These are phyloP conservation scores for Caerostris darwini DNA, from an alignment of 1,140 invertebrate genomes.

Conservation along the genomic window DNA sequence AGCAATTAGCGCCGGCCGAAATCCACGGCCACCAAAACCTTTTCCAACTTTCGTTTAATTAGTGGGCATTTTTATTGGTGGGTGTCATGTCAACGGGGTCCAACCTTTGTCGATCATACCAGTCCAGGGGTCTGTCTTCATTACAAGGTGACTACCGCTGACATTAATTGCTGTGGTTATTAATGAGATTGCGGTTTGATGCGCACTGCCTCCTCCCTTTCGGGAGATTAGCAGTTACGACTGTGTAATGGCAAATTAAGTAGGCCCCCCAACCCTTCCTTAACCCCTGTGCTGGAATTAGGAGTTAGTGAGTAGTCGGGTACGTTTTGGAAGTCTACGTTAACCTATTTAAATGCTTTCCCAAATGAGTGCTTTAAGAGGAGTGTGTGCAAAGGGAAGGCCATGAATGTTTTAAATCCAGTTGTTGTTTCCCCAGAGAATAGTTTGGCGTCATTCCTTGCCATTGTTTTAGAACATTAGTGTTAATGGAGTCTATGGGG, in stretches of 20 bases:
- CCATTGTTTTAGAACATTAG: too few relatives aligned
- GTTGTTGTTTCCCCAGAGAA: neutral
- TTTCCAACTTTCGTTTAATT: slow-evolving; percentile 7
- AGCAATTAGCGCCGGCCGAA: neutral
- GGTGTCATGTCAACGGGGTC: neutral
- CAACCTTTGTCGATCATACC: slow-evolving; percentile 13
- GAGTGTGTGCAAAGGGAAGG: neutral
- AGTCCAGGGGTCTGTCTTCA: slow-evolving; percentile 30
- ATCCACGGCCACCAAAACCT: neutral
- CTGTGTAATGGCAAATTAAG: slow-evolving; percentile 50
- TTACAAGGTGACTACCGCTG: slow-evolving; percentile 34
- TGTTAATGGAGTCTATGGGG: too few relatives aligned
- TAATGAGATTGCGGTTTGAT: slow-evolving; percentile 23
- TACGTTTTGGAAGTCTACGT: slow-evolving; percentile 1
- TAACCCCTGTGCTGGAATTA: neutral
- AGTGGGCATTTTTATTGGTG: slow-evolving; percentile 27
- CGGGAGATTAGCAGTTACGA: slow-evolving; percentile 39
- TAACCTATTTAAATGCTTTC: slow-evolving; percentile 11
- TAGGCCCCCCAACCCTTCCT: neutral
- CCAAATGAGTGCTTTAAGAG: neutral
- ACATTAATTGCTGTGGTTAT: slow-evolving; percentile 63
- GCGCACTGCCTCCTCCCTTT: neutral
- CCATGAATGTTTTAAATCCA: neutral
- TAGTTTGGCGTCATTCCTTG: neutral
- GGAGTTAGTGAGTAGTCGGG: neutral